Evolutionary conservation across 2,113 vertebrate species (phyloP).

Genomic region (Dolichallabes microphthalmus): DNA sequence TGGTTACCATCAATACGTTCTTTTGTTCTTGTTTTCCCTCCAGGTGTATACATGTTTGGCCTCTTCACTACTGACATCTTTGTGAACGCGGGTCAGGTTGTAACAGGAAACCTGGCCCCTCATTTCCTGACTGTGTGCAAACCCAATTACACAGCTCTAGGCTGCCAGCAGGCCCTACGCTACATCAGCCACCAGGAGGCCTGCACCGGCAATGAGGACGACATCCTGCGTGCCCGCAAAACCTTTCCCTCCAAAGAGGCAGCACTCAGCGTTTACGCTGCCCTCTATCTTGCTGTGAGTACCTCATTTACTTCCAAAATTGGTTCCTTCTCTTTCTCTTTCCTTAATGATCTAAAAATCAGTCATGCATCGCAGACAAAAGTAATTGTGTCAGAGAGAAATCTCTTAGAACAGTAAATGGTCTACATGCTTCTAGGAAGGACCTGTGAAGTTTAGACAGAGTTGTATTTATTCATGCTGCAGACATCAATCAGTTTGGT

Average conservation of each 20-base stretch:
- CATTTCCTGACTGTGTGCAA: conserved; percentile 97
- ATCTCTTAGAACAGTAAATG: neutral
- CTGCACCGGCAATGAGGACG: conserved; percentile 91
- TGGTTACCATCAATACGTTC: neutral
- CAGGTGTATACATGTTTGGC: conserved; percentile 96
- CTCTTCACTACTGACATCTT: conserved; percentile 98
- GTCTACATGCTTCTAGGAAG: neutral
- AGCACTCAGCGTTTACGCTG: conserved; percentile 90
- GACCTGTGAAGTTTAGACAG: neutral
- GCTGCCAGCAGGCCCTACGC: conserved; percentile 90
- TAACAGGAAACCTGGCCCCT: conserved; percentile 94
- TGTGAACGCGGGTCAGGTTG: conserved; percentile 97
- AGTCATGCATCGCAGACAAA: neutral
- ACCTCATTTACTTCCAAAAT: conserved; percentile 26
- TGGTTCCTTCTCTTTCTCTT: neutral
- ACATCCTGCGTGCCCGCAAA: conserved; percentile 89
- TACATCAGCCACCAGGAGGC: conserved; percentile 94
- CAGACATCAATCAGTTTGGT: neutral
- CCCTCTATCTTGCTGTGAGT: conserved; percentile 95
- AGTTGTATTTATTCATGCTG: conserved; percentile 2
- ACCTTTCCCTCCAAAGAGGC: conserved; percentile 99
- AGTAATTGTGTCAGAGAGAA: neutral
- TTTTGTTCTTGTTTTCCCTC: conserved; percentile 37
- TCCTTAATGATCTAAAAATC: neutral
- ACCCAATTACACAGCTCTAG: conserved; percentile 95